A percentile compares a stretch with the other conserved stretches of the same genome.
Conservation (phyloP, 2,888 invertebrate genomes). For the Sylvicola cinctus region DNA sequence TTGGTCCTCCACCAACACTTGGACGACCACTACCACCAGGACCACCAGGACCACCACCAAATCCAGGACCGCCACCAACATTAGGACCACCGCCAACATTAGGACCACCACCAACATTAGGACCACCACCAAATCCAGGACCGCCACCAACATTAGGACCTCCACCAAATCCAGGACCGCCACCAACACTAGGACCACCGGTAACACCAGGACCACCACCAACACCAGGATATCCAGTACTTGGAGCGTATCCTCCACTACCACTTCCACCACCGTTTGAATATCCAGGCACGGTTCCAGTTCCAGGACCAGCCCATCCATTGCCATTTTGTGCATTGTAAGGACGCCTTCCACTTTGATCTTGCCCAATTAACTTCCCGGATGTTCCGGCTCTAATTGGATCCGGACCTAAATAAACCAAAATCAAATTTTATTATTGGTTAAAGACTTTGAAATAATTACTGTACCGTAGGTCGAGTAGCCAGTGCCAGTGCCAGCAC, state of each 20-base stretch:
- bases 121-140: not conserved
- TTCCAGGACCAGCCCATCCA: not conserved
- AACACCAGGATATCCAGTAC: not conserved
- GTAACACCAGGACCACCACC: not conserved
- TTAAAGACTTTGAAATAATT: not conserved
- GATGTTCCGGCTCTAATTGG: not conserved
- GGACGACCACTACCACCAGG: no score
- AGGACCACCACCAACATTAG: no score
- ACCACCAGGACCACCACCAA: not conserved
- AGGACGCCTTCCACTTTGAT: not conserved
- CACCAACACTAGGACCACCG: not conserved
- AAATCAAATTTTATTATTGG: not conserved
- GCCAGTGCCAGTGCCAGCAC: not conserved
- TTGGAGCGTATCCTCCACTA: not conserved
- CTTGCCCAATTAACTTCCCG: not conserved
- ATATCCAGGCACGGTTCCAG: not conserved
- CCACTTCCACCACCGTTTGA: not conserved
- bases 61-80: no score
- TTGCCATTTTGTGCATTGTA: not conserved
- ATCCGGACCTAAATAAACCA: not conserved
- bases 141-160: constrained; percentile 1
- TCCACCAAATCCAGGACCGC: not conserved
- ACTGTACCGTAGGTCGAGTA: not conserved
- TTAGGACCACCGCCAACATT: no score
- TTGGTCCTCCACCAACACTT: not conserved